Evolutionary conservation across 2,113 vertebrate species (phyloP), one percentile per base, ranked within the genome.

Genomic region (Lasiurus cinereus): DNA sequence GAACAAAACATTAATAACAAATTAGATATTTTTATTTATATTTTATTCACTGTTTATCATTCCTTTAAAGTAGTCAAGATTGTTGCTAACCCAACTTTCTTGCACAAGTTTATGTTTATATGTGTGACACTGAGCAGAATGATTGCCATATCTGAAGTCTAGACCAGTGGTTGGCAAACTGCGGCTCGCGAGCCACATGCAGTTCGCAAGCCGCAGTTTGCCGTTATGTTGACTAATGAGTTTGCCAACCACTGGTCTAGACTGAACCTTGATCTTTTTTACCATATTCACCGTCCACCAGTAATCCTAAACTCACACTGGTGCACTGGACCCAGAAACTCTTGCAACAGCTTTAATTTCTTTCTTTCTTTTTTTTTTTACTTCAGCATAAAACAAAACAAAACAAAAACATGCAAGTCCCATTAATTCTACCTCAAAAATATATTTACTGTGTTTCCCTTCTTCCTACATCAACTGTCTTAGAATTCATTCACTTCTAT

Each of bases 31-130:
- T 92, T 70, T 27, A 36, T 66, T 90, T 70, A 43, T 79, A 27
- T 73, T 87, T 83, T 56, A 54, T 70, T 85, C 31, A 70, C 21
- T 54, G 46, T 2, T 87, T 85, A n/a, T 83, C 11, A 5, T 73
- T 72, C 64, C 31, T 86, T 90, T 94, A 78, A 95, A 16, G 15
- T 85, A 56, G 46, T 29, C 33, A 29, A 29, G 43, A 39, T 64
- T 50, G 29, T 80, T 70, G 46, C 59, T 82, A 48, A 50, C 56
- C 18, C 14, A 77, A 59, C 78, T 88, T 90, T 67, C 83, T 96
- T 74, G 72, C 8, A 29, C 39, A 73, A 77, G 70, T 24, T 62
- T 52, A 54, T 29, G 39, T 90, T 83, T 50, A 27, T 18, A 12
- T 48, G n/a, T n/a, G 36, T 66, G 39, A 52, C 72, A 50, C 36